Conservation (phyloP, 1,140 invertebrate species). For the Ylistrum balloti region DNA sequence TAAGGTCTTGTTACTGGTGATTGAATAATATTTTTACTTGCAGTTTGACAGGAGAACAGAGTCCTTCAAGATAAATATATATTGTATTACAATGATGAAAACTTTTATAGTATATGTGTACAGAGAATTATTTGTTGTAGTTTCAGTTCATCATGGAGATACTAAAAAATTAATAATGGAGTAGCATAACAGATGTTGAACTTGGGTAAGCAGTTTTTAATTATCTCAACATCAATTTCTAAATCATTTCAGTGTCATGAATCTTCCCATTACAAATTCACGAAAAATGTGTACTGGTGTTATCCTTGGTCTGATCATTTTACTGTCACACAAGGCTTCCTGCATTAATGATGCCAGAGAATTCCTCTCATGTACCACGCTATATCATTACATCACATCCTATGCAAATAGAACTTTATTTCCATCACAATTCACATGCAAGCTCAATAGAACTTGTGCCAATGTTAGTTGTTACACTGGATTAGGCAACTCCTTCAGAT, state of each 20-base stretch:
- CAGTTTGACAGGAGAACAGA: no score
- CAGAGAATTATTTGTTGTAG: not conserved
- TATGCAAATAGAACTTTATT: conserved; percentile 21
- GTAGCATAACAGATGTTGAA: not conserved
- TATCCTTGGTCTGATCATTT: not conserved
- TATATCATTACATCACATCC: not conserved
- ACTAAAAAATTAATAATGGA: not conserved
- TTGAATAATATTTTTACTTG: no score
- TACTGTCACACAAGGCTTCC: conserved; percentile 37
- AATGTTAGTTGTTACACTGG: not conserved
- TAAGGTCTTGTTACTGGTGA: no score
- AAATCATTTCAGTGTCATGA: not conserved
- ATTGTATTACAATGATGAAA: no score
- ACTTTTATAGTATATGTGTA: not conserved
- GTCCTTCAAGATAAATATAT: no score
- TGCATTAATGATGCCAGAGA: not conserved
- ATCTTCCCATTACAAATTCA: not conserved
- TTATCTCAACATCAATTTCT: not conserved
- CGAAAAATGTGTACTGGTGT: not conserved
- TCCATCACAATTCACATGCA: conserved; percentile 19
- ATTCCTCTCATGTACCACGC: not conserved
- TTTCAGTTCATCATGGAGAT: not conserved
- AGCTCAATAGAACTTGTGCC: conserved; percentile 23
- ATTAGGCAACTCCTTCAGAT: not conserved
- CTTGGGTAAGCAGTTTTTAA: no score